Evolutionary conservation across 23 tunicate genomes (phyloP), one percentile per base, ranked within the genome.

Genomic region (Styela plicata): DNA sequence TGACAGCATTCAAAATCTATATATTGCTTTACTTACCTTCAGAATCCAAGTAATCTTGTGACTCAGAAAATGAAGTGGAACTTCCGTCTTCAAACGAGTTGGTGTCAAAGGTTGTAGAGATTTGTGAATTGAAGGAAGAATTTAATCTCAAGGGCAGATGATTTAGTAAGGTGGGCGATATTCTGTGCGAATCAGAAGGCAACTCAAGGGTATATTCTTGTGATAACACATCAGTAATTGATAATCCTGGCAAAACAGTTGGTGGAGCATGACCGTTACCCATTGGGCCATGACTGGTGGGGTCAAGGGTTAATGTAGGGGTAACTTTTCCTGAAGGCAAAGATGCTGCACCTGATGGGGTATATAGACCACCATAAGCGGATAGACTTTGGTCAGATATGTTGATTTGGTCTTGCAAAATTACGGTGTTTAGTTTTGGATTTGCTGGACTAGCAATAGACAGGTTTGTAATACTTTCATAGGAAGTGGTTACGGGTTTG

Each of bases 201-300:
- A 67, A 25, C 13, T 67, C 13, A 16, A 7, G 22, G 31, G 66
- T 53, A 57, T 76, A 44, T 76, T 76, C 66, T 24, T 53, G 65
- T 10, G 81, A 76, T 16, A 76, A 29, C 10, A 76, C 81, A 27
- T 76, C 81, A 7, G 33, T 76, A 7, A 76, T 57, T 24, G 81
- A 76, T 29, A 44, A 22, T 37, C 81, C 81, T 0, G 32, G 81
- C 24, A 53, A 25, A n/a, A 76, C 81, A 1, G 3, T 52, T 30
- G 81, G 65, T 53, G 77, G 36, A 30, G 24, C 37, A n/a, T 32
- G 77, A 71, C 37, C 35, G 17, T 19, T 21, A 17, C 13, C 10
- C 57, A 13, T 5, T 44, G 57, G 13, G 13, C 57, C 57, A 44
- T 44, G 57, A 44, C 7, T 44, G 13, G 7, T 13, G 13, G 57